Evolutionary conservation across 2,113 vertebrate species (phyloP).

Genomic region (Burhinus bistriatus): DNA sequence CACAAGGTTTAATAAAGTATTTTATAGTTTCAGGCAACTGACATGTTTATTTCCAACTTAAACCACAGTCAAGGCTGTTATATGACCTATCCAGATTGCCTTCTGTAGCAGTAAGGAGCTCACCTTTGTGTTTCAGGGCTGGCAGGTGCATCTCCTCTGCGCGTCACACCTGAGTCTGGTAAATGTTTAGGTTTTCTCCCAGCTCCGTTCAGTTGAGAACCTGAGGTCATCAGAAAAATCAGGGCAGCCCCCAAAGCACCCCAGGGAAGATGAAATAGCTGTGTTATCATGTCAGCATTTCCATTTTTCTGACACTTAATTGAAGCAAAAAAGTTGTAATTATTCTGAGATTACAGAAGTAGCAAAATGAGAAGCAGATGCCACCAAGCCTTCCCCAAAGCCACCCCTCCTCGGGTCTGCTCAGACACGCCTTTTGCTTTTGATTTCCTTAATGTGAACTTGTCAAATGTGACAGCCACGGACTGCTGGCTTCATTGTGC

Average conservation of each 20-base stretch:
- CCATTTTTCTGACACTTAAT: neutral
- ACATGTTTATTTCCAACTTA: neutral
- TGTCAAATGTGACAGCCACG: neutral
- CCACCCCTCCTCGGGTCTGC: neutral
- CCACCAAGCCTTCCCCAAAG: neutral
- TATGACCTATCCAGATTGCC: rapidly evolving
- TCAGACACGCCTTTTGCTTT: neutral
- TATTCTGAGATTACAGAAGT: neutral
- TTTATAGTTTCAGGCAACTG: neutral
- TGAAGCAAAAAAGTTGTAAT: neutral
- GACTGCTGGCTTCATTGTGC: neutral
- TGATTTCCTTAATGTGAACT: neutral
- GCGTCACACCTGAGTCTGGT: neutral
- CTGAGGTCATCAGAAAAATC: neutral
- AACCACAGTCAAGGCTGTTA: neutral
- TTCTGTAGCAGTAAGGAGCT: neutral
- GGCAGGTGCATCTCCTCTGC: neutral
- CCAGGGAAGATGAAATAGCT: neutral
- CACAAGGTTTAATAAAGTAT: neutral
- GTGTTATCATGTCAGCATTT: neutral
- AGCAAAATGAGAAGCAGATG: neutral
- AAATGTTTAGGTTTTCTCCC: neutral
- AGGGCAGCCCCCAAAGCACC: neutral
- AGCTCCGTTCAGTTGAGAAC: neutral
- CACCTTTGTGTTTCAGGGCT: neutral